Evolutionary conservation across 1,140 invertebrate species (phyloP), one percentile per base, ranked within the genome.

Genomic region (Latrodectus geometricus): DNA sequence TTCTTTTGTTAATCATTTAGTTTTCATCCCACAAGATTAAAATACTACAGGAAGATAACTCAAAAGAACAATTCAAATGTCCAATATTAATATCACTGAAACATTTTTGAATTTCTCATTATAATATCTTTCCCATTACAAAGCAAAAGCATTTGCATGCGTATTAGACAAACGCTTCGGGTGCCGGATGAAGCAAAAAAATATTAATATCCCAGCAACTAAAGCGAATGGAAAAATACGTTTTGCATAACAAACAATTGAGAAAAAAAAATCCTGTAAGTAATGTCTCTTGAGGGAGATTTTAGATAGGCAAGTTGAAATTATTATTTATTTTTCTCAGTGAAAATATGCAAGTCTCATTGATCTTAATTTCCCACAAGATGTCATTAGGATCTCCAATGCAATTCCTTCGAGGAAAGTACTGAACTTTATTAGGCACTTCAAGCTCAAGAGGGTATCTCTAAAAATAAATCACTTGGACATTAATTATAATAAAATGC

Each of bases 71-170:
- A 69, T 23, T 76, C 17, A 14, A 72, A 15, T 35, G 8, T 48
- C 20, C 12, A 17, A 81, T 81, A 81, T 81, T 70, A 70, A 72
- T 72, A 79, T 77, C 52, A 23, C 50, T 21, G 2, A 15, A 78
- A 61, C 54, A 61, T 61, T 61, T 9, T 12, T 21, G 35, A 52
- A 49, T 21, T 17, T 21, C 74, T 66, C 68, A 72, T 81, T 81
- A 81, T 35, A 81, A 81, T 81, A 72, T 72, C 50, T 70, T 11
- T 48, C 8, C 35, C 79, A 81, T 81, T 81, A 81, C 15, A 81
- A 48, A n/a, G 4, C n/a, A 69, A 66, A n/a, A 54, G 3, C 52
- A 49, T 56, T 23, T 52, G 78, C 78, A 20, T 52, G 0, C 20
- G 49, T n/a, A 69, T 52, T 69, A 20, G 21, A 49, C 9, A 52